Conservation (phyloP, 2,888 invertebrate species). For the Galeruca laticollis region DNA sequence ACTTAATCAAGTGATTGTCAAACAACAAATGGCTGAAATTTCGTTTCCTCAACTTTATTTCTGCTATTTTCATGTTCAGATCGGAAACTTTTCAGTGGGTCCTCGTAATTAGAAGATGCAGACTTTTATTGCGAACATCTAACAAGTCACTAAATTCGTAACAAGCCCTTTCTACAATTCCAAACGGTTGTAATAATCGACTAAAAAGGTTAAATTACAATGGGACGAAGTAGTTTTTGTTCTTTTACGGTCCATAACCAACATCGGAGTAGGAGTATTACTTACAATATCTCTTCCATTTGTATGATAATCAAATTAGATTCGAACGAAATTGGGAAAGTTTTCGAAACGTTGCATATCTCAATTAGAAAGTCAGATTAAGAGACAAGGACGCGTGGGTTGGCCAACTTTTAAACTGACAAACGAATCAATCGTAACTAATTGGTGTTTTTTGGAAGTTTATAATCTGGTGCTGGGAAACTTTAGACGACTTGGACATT, state of each 20-base stretch:
- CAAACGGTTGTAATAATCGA: slow-evolving; percentile 27
- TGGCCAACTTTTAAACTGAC: slow-evolving; percentile 36
- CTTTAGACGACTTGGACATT: slow-evolving; percentile 11
- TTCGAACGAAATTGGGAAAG: slow-evolving; percentile 45
- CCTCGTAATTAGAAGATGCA: slow-evolving; percentile 2
- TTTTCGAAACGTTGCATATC: slow-evolving; percentile 44
- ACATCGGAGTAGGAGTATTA: slow-evolving; percentile 21
- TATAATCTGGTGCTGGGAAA: slow-evolving; percentile 12
- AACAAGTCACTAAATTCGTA: slow-evolving; percentile 21
- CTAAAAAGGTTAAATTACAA: slow-evolving; percentile 25
- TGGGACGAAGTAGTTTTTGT: slow-evolving; percentile 29
- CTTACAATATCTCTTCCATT: slow-evolving; percentile 41
- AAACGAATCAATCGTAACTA: slow-evolving; percentile 47
- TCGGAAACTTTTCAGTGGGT: too few species aligned
- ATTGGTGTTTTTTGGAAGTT: slow-evolving; percentile 45
- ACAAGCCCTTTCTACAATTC: slow-evolving; percentile 23
- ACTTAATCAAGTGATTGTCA: too few species aligned
- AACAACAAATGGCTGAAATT: too few species aligned
- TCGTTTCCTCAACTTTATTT: too few species aligned
- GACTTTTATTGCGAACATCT: slow-evolving; percentile 16
- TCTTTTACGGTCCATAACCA: slow-evolving; percentile 30
- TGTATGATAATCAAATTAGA: slow-evolving; percentile 45
- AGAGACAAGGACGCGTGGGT: slow-evolving; percentile 38
- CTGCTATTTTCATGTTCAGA: too few species aligned
- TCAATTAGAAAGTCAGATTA: slow-evolving; percentile 52